Percentiles rank a stretch among this genome's conserved stretches.
Conservation (phyloP, 2,113 vertebrate genomes). For the Esox niger region DNA sequence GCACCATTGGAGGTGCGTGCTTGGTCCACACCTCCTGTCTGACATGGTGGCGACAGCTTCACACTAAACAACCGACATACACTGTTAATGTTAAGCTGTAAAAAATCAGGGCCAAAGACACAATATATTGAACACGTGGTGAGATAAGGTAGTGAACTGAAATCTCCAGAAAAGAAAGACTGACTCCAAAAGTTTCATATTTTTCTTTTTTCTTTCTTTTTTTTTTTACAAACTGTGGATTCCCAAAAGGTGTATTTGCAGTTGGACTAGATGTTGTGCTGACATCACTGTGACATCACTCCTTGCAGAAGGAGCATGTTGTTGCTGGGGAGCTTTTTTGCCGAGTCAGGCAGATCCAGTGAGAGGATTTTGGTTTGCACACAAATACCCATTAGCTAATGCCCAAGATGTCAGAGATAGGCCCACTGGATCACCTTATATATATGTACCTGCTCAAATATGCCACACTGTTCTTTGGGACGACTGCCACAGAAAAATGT, state of each 20-base stretch:
- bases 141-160: constrained; percentile 37
- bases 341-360: not conserved
- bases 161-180: constrained; percentile 32
- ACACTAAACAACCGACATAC: constrained; percentile 53
- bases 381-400: too few species aligned
- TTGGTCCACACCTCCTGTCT: constrained; percentile 43
- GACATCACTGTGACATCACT: constrained; percentile 43
- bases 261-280: constrained; percentile 27
- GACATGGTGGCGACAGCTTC: constrained; percentile 38
- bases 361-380: too few species aligned
- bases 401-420: too few species aligned
- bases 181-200: constrained; percentile 24
- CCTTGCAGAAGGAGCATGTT: constrained; percentile 53
- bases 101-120: constrained; percentile 44
- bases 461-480: not conserved
- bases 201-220: too few species aligned
- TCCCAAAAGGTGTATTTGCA: constrained; percentile 23
- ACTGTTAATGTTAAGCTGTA: constrained; percentile 47
- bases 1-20: constrained; percentile 62
- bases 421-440: not conserved
- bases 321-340: constrained; percentile 26
- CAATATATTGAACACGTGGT: constrained; percentile 33
- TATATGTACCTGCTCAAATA: not conserved
- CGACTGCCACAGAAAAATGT: not conserved
- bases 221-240: constrained; percentile 44